phyloP scores from a whole-genome alignment of 2,113 vertebrate species.

The Tapirus terrestris region DNA sequence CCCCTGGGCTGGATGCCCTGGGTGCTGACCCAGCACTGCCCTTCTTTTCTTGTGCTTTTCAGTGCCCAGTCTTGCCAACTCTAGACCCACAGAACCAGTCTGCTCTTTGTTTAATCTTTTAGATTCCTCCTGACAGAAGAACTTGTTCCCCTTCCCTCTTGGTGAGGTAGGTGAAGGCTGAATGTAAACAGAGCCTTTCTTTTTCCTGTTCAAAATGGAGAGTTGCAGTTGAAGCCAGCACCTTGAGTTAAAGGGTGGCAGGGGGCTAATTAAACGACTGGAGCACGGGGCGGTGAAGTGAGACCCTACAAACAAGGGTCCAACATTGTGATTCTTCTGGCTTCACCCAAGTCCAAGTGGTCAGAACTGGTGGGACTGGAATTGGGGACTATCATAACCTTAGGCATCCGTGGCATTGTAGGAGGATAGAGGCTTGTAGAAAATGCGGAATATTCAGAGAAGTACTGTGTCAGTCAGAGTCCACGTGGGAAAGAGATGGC shows the following conservation, averaged over 20 bases:
- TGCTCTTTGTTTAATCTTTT: slow-evolving; percentile 35
- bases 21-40: not conserved
- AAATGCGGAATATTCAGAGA: not conserved
- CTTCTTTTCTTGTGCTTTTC: slow-evolving; percentile 25
- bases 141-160: not conserved
- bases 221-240: not conserved
- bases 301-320: not conserved
- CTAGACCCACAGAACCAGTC: slow-evolving; percentile 3
- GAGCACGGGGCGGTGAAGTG: not conserved
- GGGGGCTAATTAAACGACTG: not conserved
- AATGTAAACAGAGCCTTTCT: not conserved
- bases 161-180: slow-evolving; percentile 1
- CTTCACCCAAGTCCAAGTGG: not conserved
- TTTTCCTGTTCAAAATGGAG: not conserved
- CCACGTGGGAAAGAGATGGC: not conserved
- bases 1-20: not conserved
- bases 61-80: not conserved
- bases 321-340: not conserved
- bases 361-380: not conserved
- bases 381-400: not conserved
- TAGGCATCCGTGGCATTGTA: not conserved
- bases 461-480: not conserved
- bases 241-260: not conserved
- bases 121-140: slow-evolving; percentile 18
- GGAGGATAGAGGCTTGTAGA: not conserved